A percentile compares a stretch with the other conserved stretches of the same genome.
These are phyloP conservation scores for Sesamia inferens DNA, from an alignment of 2,888 invertebrate species.

Conservation along the genomic window DNA sequence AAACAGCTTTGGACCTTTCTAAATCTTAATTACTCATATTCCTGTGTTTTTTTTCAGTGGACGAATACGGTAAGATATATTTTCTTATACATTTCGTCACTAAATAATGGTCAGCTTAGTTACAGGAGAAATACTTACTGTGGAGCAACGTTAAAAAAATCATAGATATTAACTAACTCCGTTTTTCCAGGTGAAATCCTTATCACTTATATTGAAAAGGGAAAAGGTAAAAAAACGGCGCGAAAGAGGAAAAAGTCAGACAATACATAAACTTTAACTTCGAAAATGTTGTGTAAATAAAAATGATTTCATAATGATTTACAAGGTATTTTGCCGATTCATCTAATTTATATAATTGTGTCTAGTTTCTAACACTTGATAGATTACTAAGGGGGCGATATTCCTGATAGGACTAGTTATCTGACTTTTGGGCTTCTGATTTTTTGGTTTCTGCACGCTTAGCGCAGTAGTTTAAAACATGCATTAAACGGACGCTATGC, in stretches of 20 bases:
- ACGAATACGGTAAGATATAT: constrained; percentile 41
- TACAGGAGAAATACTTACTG: too few relatives aligned
- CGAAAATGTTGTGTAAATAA: constrained; percentile 5
- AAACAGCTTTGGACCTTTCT: background rate
- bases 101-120: background rate
- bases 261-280: background rate
- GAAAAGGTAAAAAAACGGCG: constrained; percentile 3
- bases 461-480: too few relatives aligned
- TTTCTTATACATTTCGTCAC: background rate
- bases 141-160: too few relatives aligned
- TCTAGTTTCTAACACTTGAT: background rate
- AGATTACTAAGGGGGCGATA: background rate
- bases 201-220: constrained; percentile 2
- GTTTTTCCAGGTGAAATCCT: constrained; percentile 25
- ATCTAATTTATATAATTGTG: background rate
- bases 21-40: background rate
- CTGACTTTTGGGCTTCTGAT: too few relatives aligned
- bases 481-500: too few relatives aligned
- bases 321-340: background rate
- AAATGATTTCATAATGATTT: background rate
- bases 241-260: background rate
- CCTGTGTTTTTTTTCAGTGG: constrained; percentile 39
- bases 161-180: background rate
- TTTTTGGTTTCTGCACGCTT: too few relatives aligned
- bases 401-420: too few relatives aligned